Evolutionary conservation across 1,140 invertebrate species (phyloP).

Genomic region (Euglossa dilemma): DNA sequence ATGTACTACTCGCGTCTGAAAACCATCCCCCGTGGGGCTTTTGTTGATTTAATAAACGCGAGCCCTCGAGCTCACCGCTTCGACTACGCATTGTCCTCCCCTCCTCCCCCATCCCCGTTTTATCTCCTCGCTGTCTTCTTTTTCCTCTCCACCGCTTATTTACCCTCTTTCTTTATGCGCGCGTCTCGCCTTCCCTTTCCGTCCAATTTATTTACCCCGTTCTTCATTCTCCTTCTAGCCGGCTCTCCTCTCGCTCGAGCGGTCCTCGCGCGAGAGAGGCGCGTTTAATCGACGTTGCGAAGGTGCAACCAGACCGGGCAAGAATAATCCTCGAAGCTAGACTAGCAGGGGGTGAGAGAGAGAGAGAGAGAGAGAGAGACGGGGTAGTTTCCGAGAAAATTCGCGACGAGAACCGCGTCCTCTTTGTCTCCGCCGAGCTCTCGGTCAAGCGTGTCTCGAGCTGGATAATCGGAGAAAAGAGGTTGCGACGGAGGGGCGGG

Average conservation of each 20-base stretch:
- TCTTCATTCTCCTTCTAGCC: background rate
- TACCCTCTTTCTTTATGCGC: slow-evolving; percentile 18
- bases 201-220: slow-evolving; percentile 34
- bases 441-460: too few relatives aligned
- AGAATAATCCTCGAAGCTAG: too few relatives aligned
- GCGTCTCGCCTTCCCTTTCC: slow-evolving; percentile 19
- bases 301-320: too few relatives aligned
- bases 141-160: background rate
- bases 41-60: slow-evolving; percentile 74
- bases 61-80: slow-evolving; percentile 63
- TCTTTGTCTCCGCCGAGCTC: too few relatives aligned
- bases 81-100: slow-evolving; percentile 65
- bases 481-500: too few relatives aligned
- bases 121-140: background rate
- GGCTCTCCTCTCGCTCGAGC: background rate
- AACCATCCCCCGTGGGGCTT: slow-evolving; percentile 65
- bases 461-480: too few relatives aligned
- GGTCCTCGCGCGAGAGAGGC: background rate
- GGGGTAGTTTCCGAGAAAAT: too few relatives aligned
- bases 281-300: too few relatives aligned
- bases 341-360: too few relatives aligned
- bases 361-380: too few relatives aligned
- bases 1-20: slow-evolving; percentile 69
- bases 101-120: background rate
- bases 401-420: too few relatives aligned